Base-by-base conservation (phyloP, 2,113 vertebrate genomes). In the Pogonocichla stellata region DNA sequence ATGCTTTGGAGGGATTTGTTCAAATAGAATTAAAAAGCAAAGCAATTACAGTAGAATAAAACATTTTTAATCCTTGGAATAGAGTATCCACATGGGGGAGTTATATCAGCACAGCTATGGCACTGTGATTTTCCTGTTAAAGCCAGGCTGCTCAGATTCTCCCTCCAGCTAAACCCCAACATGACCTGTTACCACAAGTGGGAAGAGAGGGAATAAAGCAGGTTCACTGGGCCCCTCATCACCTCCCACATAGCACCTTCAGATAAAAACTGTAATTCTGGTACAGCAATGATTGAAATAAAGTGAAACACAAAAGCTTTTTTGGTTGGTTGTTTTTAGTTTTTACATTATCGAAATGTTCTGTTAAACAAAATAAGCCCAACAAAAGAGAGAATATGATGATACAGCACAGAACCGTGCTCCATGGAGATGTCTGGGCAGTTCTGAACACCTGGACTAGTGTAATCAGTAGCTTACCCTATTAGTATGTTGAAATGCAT, bases 11-110 rank as follows among this genome's bases (percentile, higher is more conserved):
- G 42, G 26, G 12, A 34, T 72, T 87, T 85, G 31, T 66, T 90
- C 42, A 80, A 33, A 47, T 14, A n/a, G 51, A 73, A 90, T 70
- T 94, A 86, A 88, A 86, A 86, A 70, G 72, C 47, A 51, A 62
- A 66, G 71, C 80, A 91, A 90, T 91, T 91, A 90, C 50, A 90
- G 34, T 31, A 33, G 54, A 88, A 94, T 74, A 40, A 73, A 92
- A 19, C 43, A 47, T 58, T 45, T 85, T 88, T 91, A 40, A 56
- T 91, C 81, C 58, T 77, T 77, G 47, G 48, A 95, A 56, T 60
- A 77, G 54, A 95, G 38, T 88, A 96, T 94, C 93, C 93, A 95
- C 95, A 88, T 82, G 94, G 81, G 93, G 91, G 94, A 97, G 94
- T 91, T 96, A 58, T 92, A 88, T 94, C 94, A 93, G 95, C 90